Evolutionary conservation across 2,797 vertebrate genomes (phyloP).

Genomic region (Sternarchorhynchus goeldii): DNA sequence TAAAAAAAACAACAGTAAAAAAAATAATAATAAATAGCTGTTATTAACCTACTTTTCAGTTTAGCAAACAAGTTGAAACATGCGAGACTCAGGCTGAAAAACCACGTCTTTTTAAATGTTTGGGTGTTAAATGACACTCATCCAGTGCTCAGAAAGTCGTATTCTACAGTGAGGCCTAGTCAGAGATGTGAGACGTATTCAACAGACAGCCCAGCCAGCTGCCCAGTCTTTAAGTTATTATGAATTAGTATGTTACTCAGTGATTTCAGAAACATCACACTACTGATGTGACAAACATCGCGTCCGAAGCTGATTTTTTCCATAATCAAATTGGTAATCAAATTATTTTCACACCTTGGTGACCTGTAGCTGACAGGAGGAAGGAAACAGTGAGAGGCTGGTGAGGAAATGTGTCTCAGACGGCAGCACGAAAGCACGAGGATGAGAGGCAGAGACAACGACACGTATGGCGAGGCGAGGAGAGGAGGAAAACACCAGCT

Average conservation of each 20-base stretch:
- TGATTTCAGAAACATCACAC: no score
- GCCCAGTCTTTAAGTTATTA: no score
- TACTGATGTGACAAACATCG: no score
- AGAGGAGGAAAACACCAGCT: background rate
- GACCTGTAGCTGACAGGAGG: background rate
- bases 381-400: background rate
- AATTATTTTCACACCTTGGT: background rate
- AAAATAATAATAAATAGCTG: no score
- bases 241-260: no score
- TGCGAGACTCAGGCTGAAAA: background rate
- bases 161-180: no score
- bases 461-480: conserved; percentile 1
- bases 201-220: no score
- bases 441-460: background rate
- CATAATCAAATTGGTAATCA: no score
- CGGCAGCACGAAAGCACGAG: background rate
- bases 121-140: no score
- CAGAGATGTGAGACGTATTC: no score
- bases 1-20: background rate
- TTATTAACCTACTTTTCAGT: background rate
- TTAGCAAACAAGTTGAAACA: background rate
- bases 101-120: background rate
- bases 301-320: no score
- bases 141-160: no score
- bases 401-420: background rate